A percentile compares a stretch with the other conserved stretches of the same genome.
These are phyloP conservation scores for Dysmachus trigonus DNA, from an alignment of 2,888 invertebrate genomes.

Conservation along the genomic window DNA sequence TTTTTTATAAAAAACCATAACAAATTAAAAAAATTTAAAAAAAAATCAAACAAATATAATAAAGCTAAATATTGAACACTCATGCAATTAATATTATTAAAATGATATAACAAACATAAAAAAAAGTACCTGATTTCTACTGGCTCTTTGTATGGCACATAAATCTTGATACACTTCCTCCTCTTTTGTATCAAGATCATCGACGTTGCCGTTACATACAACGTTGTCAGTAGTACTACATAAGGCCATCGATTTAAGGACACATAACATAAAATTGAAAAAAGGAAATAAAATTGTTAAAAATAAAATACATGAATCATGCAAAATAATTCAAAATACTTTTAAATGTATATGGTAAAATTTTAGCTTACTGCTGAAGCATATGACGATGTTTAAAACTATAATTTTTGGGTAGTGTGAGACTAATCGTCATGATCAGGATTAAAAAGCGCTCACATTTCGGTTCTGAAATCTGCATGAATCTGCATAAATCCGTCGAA, in stretches of 20 bases:
- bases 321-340: neutral
- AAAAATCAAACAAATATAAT: neutral
- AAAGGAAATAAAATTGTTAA: conserved; percentile 50
- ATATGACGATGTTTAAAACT: neutral
- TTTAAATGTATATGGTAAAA: neutral
- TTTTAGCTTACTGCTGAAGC: too few species aligned
- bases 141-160: conserved; percentile 75
- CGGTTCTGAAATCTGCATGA: too few species aligned
- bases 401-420: neutral
- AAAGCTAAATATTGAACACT: neutral
- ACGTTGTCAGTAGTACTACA: conserved; percentile 68
- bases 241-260: conserved; percentile 35
- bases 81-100: neutral
- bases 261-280: conserved; percentile 49
- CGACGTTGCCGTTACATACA: conserved; percentile 63
- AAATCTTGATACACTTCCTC: conserved; percentile 96
- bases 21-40: neutral
- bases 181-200: conserved; percentile 70
- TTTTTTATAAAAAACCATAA: neutral
- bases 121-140: conserved; percentile 65
- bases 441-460: too few species aligned
- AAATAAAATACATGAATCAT: conserved; percentile 45
- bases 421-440: too few species aligned
- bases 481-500: too few species aligned
- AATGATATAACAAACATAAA: neutral